Evolutionary conservation across 2,113 vertebrate species (phyloP).

Genomic region (Pampusana beccarii): DNA sequence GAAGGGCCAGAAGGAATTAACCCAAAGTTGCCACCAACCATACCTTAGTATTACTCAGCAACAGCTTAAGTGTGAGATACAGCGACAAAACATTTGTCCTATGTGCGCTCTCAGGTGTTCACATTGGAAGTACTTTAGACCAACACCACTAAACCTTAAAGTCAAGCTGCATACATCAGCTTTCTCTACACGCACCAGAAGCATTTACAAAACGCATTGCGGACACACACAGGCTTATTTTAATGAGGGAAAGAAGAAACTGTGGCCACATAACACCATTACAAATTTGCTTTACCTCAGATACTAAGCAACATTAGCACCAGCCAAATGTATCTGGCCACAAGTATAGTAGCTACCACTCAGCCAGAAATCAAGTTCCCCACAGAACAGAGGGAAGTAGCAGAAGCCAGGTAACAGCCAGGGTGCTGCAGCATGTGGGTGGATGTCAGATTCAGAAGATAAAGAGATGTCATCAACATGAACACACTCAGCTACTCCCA

Average conservation of each 20-base stretch:
- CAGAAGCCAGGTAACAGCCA: conserved; percentile 42
- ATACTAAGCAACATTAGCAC: not conserved
- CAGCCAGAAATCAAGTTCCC: not conserved
- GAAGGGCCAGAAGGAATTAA: not conserved
- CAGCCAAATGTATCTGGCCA: not conserved
- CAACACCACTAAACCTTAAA: not conserved
- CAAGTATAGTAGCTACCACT: not conserved
- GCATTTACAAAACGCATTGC: not conserved
- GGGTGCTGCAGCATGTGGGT: conserved; percentile 1
- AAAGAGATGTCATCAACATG: conserved; percentile 2
- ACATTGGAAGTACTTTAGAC: not conserved
- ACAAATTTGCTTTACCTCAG: not conserved
- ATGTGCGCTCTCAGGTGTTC: not conserved
- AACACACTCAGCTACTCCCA: conserved; percentile 27
- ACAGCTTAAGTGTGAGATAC: not conserved
- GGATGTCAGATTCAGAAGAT: conserved; percentile 19
- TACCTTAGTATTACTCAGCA: not conserved
- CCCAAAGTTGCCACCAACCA: not conserved
- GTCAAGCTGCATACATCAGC: not conserved
- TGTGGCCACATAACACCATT: too few species aligned
- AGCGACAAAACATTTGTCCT: not conserved
- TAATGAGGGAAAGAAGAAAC: not conserved
- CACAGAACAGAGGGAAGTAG: not conserved
- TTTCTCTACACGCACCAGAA: not conserved
- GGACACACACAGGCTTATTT: not conserved